These are phyloP conservation scores for Sebastes wilsoni DNA, from an alignment of 2,797 vertebrate species.

Conservation along the genomic window DNA sequence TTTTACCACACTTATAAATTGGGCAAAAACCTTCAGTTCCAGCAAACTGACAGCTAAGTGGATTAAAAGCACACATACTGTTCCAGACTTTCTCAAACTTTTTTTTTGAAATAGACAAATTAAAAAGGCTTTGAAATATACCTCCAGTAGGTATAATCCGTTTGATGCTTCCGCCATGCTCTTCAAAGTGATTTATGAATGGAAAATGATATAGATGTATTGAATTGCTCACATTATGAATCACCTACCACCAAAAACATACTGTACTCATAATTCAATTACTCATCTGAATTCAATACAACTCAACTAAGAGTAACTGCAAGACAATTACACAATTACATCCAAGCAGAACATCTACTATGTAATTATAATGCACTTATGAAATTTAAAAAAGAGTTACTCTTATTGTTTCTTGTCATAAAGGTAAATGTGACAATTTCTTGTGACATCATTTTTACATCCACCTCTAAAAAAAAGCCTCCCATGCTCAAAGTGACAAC, in stretches of 20 bases:
- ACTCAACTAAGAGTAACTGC: neutral
- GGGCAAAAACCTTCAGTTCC: constrained; percentile 16
- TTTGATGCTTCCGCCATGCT: neutral
- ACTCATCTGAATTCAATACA: neutral
- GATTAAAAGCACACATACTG: neutral
- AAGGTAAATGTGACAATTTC: neutral
- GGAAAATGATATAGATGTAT: neutral
- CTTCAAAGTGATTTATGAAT: neutral
- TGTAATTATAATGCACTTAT: neutral
- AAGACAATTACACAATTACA: neutral
- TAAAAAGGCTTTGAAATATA: neutral
- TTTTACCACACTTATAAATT: constrained; percentile 20
- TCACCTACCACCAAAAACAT: neutral
- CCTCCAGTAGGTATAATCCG: neutral
- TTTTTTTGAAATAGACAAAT: neutral
- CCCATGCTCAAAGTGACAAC: neutral
- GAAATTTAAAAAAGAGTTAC: neutral
- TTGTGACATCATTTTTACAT: neutral
- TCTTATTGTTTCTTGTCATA: neutral
- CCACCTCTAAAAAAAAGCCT: neutral
- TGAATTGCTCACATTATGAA: neutral
- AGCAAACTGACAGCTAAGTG: constrained; percentile 6
- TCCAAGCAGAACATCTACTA: neutral
- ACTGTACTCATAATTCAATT: neutral
- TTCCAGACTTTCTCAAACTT: neutral